phyloP scores from a whole-genome alignment of 2,797 vertebrate species.

The Gorsachius magnificus region DNA sequence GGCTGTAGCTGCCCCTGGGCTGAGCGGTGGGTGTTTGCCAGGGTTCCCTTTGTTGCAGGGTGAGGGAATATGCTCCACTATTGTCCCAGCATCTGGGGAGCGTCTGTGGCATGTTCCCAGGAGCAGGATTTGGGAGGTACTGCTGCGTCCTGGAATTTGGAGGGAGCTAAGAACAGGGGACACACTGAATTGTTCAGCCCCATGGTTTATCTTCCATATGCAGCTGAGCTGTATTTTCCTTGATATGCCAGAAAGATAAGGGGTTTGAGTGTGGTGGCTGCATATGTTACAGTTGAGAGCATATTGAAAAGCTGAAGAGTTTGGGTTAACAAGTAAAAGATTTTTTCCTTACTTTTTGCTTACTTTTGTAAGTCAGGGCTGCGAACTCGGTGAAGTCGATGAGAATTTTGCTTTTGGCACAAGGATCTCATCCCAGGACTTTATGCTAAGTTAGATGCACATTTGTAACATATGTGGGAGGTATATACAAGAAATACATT shows the following conservation, averaged over 20 bases:
- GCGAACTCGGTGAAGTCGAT: neutral
- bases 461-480: neutral
- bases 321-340: neutral
- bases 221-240: neutral
- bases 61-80: neutral
- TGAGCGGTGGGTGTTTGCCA: accelerated
- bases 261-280: neutral
- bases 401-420: neutral
- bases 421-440: neutral
- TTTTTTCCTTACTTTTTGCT: neutral
- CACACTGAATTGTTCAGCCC: neutral
- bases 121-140: neutral
- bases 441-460: neutral
- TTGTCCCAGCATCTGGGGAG: neutral
- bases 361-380: neutral
- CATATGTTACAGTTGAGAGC: neutral
- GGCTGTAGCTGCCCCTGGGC: neutral
- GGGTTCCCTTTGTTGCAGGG: neutral
- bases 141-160: neutral
- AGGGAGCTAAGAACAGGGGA: neutral
- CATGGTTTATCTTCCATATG: neutral
- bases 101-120: neutral
- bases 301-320: neutral
- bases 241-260: neutral
- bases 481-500: neutral